Evolutionary conservation across 2,888 invertebrate genomes (phyloP), one percentile per base, ranked within the genome.

Genomic region (Volucella zonaria): DNA sequence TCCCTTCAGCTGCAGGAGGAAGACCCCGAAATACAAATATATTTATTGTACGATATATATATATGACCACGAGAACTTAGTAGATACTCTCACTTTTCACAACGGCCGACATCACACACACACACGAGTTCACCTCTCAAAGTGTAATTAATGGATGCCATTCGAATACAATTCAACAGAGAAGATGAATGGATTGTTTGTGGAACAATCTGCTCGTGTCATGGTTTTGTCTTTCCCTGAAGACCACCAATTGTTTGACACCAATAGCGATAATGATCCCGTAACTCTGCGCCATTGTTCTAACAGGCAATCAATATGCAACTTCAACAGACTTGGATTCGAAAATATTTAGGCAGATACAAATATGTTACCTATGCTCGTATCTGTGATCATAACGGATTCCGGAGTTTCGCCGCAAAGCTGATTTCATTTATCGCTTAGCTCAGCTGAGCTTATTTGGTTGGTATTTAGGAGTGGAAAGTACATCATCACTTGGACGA

Each of bases 381-480:
- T 31, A 31, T 18, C 10, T 42, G 42, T 73, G 52, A 15, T 42
- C 56, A 49, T 58, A 66, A 74, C 64, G 74, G 64, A 64, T 66
- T 66, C 62, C 54, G 42, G 23, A 71, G 51, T 59, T 71, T 71
- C 62, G 62, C 49, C 56, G 40, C 4, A 62, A 31, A 42, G 40
- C 42, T 2, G 15, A 52, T 18, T 14, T 54, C 54, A 62, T 68
- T 18, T 67, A 14, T 45, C 12, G 8, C 49, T n/a, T n/a, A 9
- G 12, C 15, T 18, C 42, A 4, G 10, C 11, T 38, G 45, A 38
- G 23, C 42, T 9, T n/a, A 52, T 15, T 42, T 43, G 52, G 18
- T 14, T 4, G 59, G 59, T 49, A 70, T 74, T 66, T 42, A 56
- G 64, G 64, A 66, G 58, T 56, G 64, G 74, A 74, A 74, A 74